Evolutionary conservation across 2,888 invertebrate species (phyloP).

Genomic region (Xestia rhomboidea): DNA sequence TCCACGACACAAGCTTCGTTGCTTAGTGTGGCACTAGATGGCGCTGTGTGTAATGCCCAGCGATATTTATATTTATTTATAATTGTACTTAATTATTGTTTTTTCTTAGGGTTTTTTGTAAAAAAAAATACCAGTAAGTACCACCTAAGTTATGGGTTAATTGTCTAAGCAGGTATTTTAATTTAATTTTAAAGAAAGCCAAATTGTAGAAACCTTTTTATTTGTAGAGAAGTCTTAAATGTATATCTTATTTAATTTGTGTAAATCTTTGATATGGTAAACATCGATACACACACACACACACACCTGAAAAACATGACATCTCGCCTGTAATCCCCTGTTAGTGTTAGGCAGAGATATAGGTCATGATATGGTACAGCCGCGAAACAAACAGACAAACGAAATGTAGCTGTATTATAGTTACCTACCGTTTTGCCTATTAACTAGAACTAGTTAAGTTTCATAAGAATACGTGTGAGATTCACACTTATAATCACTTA

Average conservation of each 20-base stretch:
- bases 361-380: no score
- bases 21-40: no score
- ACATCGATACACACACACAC: no score
- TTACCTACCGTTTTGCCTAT: not conserved
- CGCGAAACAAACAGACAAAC: not conserved
- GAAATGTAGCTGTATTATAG: not conserved
- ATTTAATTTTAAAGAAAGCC: not conserved
- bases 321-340: not conserved
- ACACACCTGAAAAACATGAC: not conserved
- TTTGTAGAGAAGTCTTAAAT: not conserved
- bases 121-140: no score
- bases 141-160: no score
- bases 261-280: not conserved
- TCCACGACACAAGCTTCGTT: no score
- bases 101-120: no score
- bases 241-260: not conserved
- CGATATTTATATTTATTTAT: no score
- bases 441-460: not conserved
- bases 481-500: constrained; percentile 9
- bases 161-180: no score
- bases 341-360: not conserved
- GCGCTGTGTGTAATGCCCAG: no score
- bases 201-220: not conserved
- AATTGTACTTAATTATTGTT: no score
- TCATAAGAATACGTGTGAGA: constrained; percentile 32